Conservation (phyloP, 2,113 vertebrate genomes). For the Taxidea taxus region DNA sequence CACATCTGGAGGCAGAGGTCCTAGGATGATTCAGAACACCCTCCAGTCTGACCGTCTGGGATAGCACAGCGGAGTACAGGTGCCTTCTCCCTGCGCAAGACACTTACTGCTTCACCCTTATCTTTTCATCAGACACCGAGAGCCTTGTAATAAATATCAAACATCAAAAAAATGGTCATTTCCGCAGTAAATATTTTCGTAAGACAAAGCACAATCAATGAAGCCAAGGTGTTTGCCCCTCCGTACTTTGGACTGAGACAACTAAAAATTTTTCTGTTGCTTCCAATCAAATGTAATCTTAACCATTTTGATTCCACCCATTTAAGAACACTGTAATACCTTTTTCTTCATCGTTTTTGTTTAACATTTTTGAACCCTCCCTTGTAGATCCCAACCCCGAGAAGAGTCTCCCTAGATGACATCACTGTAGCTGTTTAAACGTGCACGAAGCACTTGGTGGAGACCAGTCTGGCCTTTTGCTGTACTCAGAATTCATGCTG, state of each 20-base stretch:
- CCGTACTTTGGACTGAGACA: background rate
- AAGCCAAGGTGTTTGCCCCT: background rate
- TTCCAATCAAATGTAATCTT: conserved; percentile 4
- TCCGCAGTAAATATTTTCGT: background rate
- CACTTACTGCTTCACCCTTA: background rate
- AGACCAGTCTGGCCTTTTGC: background rate
- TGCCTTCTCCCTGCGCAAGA: background rate
- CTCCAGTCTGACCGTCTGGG: background rate
- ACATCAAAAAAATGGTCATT: background rate
- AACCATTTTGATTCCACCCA: background rate
- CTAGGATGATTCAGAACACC: conserved; percentile 62
- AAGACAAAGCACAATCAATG: background rate
- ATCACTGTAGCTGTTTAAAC: background rate
- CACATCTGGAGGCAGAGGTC: conserved; percentile 72
- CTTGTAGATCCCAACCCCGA: background rate
- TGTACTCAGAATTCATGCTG: background rate
- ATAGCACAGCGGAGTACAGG: background rate
- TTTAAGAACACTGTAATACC: background rate
- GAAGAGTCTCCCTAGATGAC: background rate
- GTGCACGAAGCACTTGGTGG: background rate
- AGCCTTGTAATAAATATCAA: background rate
- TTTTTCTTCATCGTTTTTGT: background rate
- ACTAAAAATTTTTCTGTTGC: background rate
- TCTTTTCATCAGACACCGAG: background rate
- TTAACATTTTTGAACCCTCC: background rate